Conservation (phyloP, 2,888 invertebrate species). For the Alsophila aescularia region DNA sequence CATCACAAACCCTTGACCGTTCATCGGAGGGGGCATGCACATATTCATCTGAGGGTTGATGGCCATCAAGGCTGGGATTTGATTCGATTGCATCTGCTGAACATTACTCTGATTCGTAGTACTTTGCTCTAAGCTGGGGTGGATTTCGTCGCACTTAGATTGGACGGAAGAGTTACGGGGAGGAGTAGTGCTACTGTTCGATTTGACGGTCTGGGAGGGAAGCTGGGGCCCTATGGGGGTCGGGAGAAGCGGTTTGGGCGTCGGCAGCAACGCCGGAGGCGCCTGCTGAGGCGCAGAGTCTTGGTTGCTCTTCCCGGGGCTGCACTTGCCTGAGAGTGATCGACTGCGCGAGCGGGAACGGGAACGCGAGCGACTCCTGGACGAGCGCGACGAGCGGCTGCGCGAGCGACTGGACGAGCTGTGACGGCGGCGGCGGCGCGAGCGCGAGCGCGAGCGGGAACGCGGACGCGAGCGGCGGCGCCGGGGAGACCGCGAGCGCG, state of each 20-base stretch:
- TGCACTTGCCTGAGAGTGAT: conserved; percentile 84
- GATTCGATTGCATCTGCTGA: conserved; percentile 44
- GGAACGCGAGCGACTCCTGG: conserved; percentile 68
- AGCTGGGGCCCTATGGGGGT: conserved; percentile 70
- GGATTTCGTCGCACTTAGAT: conserved; percentile 1
- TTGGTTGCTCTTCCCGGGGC: conserved; percentile 67
- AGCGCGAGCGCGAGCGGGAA: conserved; percentile 62
- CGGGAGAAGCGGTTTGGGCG: conserved; percentile 59
- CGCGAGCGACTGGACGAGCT: conserved; percentile 76
- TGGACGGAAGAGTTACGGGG: conserved; percentile 20
- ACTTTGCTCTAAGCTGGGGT: conserved; percentile 1
- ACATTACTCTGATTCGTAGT: conserved; percentile 3
- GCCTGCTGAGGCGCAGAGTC: conserved; percentile 56
- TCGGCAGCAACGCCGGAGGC: conserved; percentile 60
- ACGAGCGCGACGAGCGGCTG: conserved; percentile 74
- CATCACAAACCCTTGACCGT: conserved; percentile 66
- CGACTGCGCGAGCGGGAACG: conserved; percentile 77
- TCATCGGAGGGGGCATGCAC: conserved; percentile 69
- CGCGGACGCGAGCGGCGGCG: conserved; percentile 61
- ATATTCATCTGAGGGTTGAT: conserved; percentile 74
- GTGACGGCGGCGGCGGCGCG: conserved; percentile 74
- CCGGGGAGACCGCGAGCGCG: conserved; percentile 66
- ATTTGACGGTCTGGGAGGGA: conserved; percentile 44
- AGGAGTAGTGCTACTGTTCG: conserved; percentile 52
- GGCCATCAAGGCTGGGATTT: conserved; percentile 73